These are phyloP conservation scores for Mohoua ochrocephala DNA, from an alignment of 2,113 vertebrate species.

Conservation along the genomic window DNA sequence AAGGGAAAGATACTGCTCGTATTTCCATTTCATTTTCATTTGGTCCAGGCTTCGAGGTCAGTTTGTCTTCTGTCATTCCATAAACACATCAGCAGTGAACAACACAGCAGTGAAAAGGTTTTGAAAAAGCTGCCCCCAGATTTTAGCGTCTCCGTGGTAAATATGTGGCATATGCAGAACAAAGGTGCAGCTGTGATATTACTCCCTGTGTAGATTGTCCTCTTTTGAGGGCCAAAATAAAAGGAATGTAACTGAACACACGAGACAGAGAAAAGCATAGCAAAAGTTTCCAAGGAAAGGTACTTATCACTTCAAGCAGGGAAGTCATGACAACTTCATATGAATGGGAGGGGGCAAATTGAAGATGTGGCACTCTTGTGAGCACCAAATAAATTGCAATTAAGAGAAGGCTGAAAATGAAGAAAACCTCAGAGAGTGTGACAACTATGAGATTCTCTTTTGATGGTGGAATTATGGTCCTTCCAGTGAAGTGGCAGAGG, in stretches of 20 bases:
- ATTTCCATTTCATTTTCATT: constrained; percentile 6
- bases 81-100: background rate
- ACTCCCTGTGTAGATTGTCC: background rate
- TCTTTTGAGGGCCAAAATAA: background rate
- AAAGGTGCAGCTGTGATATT: background rate
- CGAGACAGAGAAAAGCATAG: background rate
- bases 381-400: background rate
- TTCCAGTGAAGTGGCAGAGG: constrained; percentile 5
- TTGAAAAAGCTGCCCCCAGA: background rate
- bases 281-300: background rate
- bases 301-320: background rate
- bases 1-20: background rate
- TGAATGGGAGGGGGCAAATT: background rate
- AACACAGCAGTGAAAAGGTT: background rate
- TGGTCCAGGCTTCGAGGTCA: background rate
- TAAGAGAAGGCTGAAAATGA: background rate
- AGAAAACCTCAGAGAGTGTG: background rate
- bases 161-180: background rate
- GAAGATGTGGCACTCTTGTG: background rate
- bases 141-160: background rate
- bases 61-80: background rate
- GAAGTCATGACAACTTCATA: background rate
- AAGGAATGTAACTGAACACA: background rate
- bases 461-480: background rate
- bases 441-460: background rate